Base-by-base conservation (phyloP, 1,140 invertebrate genomes). In the Microplitis demolitor region DNA sequence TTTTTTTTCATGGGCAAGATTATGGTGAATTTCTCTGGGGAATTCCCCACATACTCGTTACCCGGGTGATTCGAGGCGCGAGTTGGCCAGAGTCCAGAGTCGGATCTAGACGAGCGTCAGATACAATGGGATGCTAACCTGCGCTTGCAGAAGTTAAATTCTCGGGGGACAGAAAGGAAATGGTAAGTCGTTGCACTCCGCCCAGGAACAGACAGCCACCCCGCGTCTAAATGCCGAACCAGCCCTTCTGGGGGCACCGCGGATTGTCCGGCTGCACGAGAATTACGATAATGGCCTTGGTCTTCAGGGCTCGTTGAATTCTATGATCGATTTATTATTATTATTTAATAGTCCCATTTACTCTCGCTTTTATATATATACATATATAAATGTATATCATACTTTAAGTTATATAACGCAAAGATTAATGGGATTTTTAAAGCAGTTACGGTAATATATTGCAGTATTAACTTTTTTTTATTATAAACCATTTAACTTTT, bases 51-150 rank as follows among this genome's bases (percentile, higher is more conserved):
- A 51, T 66, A 24, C 70, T 72, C 70, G 63, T 72, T 72, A 72
- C 66, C 70, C 63, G 33, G 51, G 13, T 72, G 16, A 61, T 71
- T 64, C 69, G 39, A 45, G 24, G 5, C 56, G 50, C 69, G 50
- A 71, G 53, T 71, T 71, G 69, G 69, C 69, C 69, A 56, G 45
- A 64, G 61, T 71, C 61, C 69, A 71, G 69, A 61, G 68, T 24
- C 24, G 24, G 39, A 70, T 64, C 63, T 71, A 61, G 69, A 50
- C 61, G 63, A 31, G 54, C 60, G 56, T 11, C 69, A 64, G 69
- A 51, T 61, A 31, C 54, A 71, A 71, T 71, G 61, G 24, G 51
- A 71, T 53, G 68, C 45, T 64, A 71, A 71, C 69, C 61, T 71
- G 69, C 69, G 69, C 64, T 71, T 64, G 69, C 69, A 71, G 39